Base-by-base conservation (phyloP, 2,113 vertebrate species). In the Platysternon megacephalum region DNA sequence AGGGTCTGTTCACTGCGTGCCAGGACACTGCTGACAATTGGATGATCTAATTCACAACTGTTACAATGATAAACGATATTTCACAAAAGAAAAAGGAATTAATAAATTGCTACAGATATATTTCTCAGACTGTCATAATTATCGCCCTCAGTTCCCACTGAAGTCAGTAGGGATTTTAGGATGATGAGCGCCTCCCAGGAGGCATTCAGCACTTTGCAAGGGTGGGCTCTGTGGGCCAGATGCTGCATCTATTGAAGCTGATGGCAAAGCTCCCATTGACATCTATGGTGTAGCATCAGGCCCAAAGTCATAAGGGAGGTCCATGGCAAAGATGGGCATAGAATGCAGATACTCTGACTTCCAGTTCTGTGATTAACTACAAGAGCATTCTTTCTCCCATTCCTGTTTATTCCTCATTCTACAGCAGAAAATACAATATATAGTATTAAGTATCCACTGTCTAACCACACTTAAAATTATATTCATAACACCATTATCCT, bases 381-480 rank as follows among this genome's bases (percentile, higher is more conserved):
- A 82, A 53, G 5, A 48, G 86, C 5, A 87, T 87, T 94, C 21
- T 84, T 91, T 84, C 28, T 29, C 16, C 91, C 5, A 19, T 86
- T 95, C 81, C 35, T 79, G 5, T 85, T 61, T 85, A 65, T 87
- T 88, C 90, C n/a, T 78, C 48, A 44, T 72, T 78, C 24, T 29
- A 90, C 80, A 95, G 79, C 21, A 11, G 39, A 1, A 76, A 79
- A 72, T n/a, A 86, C 82, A 80, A 42, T 46, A n/a, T 22, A 42
- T 58, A 52, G 51, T 90, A 65, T 29, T 85, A 56, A 35, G n/a
- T 90, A 61, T 88, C 91, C 68, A 3, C 85, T 46, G 53, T 46
- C 42, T 16, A 49, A 56, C 46, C 92, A 82, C 86, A 32, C 29
- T 61, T 61, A 94, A 94, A 97, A 88, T 87, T 84, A 76, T 74